These are phyloP conservation scores for Muscicapa striata DNA, from an alignment of 2,797 vertebrate species.

Conservation along the genomic window DNA sequence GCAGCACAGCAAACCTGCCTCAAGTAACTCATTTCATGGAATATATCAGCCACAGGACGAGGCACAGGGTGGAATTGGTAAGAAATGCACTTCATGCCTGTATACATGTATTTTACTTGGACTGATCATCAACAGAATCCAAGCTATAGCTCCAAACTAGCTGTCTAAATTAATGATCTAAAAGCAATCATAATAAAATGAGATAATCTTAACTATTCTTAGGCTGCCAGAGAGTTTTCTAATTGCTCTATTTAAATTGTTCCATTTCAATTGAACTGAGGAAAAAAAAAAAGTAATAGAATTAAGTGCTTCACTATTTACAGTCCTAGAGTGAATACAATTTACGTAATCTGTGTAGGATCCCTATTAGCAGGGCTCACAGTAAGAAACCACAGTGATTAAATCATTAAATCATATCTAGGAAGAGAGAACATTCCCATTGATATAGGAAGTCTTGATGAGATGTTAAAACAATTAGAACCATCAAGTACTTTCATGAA, in stretches of 20 bases:
- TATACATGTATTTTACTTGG: not conserved
- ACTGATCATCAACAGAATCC: not conserved
- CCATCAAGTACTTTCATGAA: constrained; percentile 30
- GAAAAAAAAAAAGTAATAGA: not conserved
- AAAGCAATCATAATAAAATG: constrained; percentile 26
- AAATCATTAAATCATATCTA: constrained; percentile 56
- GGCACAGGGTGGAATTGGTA: not conserved
- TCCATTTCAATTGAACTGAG: constrained; percentile 55
- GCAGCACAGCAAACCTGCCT: not conserved
- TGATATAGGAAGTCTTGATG: not conserved
- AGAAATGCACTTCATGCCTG: not conserved
- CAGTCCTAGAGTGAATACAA: constrained; percentile 51
- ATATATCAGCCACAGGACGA: not conserved
- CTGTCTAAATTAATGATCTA: not conserved
- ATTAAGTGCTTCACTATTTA: constrained; percentile 54
- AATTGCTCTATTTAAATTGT: constrained; percentile 47
- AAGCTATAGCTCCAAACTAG: not conserved
- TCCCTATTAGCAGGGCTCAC: constrained; percentile 34
- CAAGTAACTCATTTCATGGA: not conserved
- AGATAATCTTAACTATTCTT: constrained; percentile 21
- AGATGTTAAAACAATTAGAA: constrained; percentile 57
- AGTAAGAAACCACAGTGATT: constrained; percentile 45
- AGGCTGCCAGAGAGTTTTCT: not conserved
- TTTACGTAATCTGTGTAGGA: constrained; percentile 3
- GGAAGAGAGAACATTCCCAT: constrained; percentile 1